Evolutionary conservation across 2,888 invertebrate species (phyloP).

Genomic region (Blera fallax): DNA sequence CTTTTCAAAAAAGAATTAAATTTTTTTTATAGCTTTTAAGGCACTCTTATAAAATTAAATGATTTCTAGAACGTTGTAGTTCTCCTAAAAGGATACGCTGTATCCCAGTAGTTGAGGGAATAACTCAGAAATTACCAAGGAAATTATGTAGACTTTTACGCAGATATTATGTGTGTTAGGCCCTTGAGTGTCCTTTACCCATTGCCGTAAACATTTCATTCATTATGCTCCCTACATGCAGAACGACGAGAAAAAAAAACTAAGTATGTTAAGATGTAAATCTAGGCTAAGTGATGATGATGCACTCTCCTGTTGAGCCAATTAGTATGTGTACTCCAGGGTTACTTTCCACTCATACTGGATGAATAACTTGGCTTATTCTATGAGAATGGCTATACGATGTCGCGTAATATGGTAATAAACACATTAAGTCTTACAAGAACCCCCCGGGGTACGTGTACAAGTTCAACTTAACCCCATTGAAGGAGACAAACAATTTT

Average conservation of each 20-base stretch:
- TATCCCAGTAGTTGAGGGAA: not conserved
- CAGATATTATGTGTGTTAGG: not conserved
- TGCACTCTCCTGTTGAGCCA: conserved; percentile 35
- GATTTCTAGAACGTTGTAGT: too few relatives aligned
- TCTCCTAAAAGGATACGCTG: not conserved
- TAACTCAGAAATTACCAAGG: not conserved
- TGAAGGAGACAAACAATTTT: not conserved
- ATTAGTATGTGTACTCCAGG: conserved; percentile 45
- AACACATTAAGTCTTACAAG: not conserved
- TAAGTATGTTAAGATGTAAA: not conserved
- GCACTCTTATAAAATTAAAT: too few relatives aligned
- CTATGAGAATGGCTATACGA: not conserved
- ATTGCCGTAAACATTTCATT: not conserved
- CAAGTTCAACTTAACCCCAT: not conserved
- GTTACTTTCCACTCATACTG: not conserved
- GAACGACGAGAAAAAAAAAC: too few relatives aligned
- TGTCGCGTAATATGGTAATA: not conserved
- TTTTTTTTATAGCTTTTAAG: too few relatives aligned
- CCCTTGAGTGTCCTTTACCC: not conserved
- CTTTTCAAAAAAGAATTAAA: too few relatives aligned
- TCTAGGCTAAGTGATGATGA: conserved; percentile 58
- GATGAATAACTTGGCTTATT: not conserved
- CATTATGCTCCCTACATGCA: not conserved
- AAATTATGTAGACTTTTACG: too few relatives aligned
- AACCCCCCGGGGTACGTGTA: not conserved